Evolutionary conservation across 2,888 invertebrate genomes (phyloP), one percentile per base, ranked within the genome.

Genomic region (Peribatodes rhomboidaria): DNA sequence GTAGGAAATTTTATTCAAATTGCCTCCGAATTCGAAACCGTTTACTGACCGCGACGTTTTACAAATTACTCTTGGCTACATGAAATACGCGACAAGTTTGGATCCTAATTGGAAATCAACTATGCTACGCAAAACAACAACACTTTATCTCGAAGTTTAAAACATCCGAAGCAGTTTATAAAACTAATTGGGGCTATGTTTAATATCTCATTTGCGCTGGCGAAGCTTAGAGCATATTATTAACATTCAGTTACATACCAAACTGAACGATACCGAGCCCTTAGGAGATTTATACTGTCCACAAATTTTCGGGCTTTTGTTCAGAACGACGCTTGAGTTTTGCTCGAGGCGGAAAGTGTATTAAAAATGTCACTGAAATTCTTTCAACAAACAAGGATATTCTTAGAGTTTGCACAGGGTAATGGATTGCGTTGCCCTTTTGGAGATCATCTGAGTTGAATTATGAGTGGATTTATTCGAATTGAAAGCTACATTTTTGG

Each of bases 91-190:
- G 80, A 78, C 72, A 81, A 88, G 82, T 87, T 87, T 78, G 79
- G 77, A 79, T 78, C 78, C 81, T 87, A 87, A 88, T 88, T 87
- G 83, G 77, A 85, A 85, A 87, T 84, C 78, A 86, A 87, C 84
- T 85, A 81, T 78, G 81, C 68, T 76, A 72, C 72, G 73, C 73
- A 75, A 73, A 82, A 83, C 81, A 83, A 82, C 77, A 78, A 68
- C 74, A 79, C 75, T 78, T 81, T 75, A 76, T 77, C 73, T 65
- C 50, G 58, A 79, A 80, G 73, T 78, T 82, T 73, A 69, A 59
- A 65, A 20, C 70, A 73, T 65, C 58, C 67, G 41, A 65, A 68
- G 64, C 63, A 69, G 76, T 76, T 77, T 77, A 74, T 79, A 68
- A 67, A 68, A 70, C 54, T 52, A 66, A 60, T 62, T 66, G 62